These are phyloP conservation scores for Centruroides vittatus DNA, from an alignment of 1,140 invertebrate species.

Conservation along the genomic window DNA sequence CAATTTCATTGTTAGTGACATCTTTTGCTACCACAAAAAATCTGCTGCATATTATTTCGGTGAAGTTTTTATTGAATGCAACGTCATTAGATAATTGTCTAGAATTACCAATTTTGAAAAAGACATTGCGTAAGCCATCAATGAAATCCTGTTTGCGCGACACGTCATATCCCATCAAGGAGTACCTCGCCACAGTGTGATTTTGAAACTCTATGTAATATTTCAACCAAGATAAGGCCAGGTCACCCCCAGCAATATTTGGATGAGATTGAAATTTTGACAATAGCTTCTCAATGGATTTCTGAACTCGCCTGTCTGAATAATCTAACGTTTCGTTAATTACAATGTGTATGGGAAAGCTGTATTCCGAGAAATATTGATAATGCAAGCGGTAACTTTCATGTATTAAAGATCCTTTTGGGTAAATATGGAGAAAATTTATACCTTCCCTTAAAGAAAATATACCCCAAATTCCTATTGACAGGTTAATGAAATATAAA, in stretches of 20 bases:
- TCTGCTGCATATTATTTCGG: constrained; percentile 62
- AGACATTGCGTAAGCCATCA: constrained; percentile 48
- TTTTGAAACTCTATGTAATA: constrained; percentile 63
- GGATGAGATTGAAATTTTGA: constrained; percentile 62
- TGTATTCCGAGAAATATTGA: constrained; percentile 74
- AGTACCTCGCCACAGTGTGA: constrained; percentile 47
- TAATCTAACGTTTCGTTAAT: constrained; percentile 70
- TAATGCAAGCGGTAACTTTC: constrained; percentile 77
- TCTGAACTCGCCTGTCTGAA: constrained; percentile 58
- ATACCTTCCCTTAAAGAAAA: constrained; percentile 77
- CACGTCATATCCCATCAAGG: constrained; percentile 47
- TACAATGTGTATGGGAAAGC: constrained; percentile 74
- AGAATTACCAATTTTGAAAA: constrained; percentile 19
- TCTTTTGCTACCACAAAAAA: constrained; percentile 79
- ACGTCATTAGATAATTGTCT: constrained; percentile 64
- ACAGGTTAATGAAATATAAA: constrained; percentile 61
- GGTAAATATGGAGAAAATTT: constrained; percentile 64
- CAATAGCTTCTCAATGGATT: constrained; percentile 61
- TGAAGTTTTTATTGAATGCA: constrained; percentile 55
- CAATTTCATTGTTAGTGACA: constrained; percentile 72
- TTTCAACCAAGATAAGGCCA: constrained; percentile 80
- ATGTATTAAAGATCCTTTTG: constrained; percentile 75
- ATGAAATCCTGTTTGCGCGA: constrained; percentile 58
- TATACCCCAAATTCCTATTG: constrained; percentile 70
- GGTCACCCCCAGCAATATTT: constrained; percentile 49